Conservation (phyloP, 1,140 invertebrate genomes). For the Zaprionus gabonicus region DNA sequence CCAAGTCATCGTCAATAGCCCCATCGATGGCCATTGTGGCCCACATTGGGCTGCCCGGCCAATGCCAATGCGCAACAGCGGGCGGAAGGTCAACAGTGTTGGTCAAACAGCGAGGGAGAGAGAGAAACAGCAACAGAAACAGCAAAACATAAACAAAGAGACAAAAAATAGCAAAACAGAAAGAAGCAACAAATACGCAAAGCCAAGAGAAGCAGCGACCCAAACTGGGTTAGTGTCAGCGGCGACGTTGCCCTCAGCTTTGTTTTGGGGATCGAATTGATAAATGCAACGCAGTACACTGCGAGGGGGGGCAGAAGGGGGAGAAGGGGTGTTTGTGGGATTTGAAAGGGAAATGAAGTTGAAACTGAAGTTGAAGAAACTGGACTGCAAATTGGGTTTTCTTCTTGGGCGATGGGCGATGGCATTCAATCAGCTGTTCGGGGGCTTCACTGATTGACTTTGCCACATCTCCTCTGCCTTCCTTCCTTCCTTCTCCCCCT, state of each 20-base stretch:
- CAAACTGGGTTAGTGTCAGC: constrained; percentile 28
- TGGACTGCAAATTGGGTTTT: not conserved
- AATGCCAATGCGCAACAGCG: constrained; percentile 39
- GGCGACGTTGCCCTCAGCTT: no score
- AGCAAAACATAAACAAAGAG: constrained; percentile 1
- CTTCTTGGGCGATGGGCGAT: not conserved
- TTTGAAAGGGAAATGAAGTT: not conserved
- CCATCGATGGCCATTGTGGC: constrained; percentile 35
- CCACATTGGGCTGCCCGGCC: constrained; percentile 10
- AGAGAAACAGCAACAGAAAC: constrained; percentile 26
- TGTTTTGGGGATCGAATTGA: constrained; percentile 26
- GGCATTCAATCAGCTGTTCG: not conserved
- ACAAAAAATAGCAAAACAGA: constrained; percentile 10
- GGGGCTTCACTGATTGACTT: constrained; percentile 19
- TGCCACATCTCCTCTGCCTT: not conserved
- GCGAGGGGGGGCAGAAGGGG: no score
- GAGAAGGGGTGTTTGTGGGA: no score
- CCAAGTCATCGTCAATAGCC: constrained; percentile 34
- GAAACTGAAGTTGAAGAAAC: not conserved
- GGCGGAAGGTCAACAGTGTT: constrained; percentile 25
- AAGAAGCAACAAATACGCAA: constrained; percentile 32
- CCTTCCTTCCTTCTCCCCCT: not conserved
- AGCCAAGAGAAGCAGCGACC: constrained; percentile 1
- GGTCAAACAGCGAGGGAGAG: constrained; percentile 13
- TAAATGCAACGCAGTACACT: constrained; percentile 26